Conservation (phyloP, 2,113 vertebrate species). For the Capreolus pygargus region DNA sequence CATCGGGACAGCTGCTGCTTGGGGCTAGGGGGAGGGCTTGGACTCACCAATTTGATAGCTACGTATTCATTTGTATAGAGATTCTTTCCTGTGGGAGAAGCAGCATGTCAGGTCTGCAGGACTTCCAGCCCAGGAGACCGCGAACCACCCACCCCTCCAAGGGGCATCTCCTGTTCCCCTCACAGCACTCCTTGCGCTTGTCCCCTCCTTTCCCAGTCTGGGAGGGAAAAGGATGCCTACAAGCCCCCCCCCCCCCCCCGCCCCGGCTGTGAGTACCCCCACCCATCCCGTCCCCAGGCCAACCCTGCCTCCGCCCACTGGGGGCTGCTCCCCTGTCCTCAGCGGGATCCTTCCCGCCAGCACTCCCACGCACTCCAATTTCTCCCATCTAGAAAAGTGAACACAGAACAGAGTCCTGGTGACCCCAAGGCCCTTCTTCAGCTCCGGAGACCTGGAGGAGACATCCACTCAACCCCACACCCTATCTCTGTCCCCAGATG, state of each 20-base stretch:
- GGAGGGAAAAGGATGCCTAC: background rate
- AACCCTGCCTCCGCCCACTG: background rate
- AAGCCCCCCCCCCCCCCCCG: fast-evolving
- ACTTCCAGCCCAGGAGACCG: background rate
- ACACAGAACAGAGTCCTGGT: background rate
- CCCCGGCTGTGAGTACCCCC: fast-evolving
- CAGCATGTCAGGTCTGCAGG: background rate
- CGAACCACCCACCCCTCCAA: background rate
- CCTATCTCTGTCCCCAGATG: background rate
- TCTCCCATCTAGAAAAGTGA: background rate
- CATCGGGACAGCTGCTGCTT: background rate
- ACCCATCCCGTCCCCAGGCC: background rate
- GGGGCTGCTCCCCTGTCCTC: background rate
- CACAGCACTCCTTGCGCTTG: too few relatives aligned
- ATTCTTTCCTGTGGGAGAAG: constrained; percentile 85
- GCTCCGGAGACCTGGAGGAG: background rate
- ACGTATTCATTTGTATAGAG: constrained; percentile 98
- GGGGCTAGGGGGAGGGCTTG: fast-evolving
- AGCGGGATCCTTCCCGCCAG: background rate
- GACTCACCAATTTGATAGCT: constrained; percentile 96
- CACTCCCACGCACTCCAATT: background rate
- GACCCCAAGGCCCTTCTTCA: background rate
- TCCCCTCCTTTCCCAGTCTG: background rate
- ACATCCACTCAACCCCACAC: background rate
- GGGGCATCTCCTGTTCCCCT: background rate